phyloP scores from a whole-genome alignment of 2,113 vertebrate species.

The Xerus inauris region DNA sequence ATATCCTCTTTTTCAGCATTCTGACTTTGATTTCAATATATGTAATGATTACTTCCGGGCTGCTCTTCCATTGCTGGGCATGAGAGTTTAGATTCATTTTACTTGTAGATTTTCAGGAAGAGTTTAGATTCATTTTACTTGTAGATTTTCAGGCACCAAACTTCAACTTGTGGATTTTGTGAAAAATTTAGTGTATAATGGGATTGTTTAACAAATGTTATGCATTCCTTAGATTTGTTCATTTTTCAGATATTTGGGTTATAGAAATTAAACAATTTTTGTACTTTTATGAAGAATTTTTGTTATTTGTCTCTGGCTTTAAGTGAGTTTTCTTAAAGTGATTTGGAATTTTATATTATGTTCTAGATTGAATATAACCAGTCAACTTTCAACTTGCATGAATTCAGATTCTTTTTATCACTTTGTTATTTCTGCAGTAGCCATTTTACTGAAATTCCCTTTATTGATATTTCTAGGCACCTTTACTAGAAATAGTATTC shows the following conservation, averaged over 20 bases:
- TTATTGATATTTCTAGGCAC: neutral
- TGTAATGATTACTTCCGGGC: neutral
- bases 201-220: constrained; percentile 1
- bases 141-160: neutral
- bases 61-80: neutral
- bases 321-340: neutral
- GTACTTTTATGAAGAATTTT: neutral
- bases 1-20: neutral
- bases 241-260: neutral
- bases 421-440: neutral
- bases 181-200: neutral
- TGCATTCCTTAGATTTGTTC: neutral
- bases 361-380: constrained; percentile 10
- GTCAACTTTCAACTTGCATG: neutral
- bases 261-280: neutral
- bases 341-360: neutral
- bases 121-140: no score
- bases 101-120: neutral
- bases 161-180: neutral
- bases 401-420: neutral
- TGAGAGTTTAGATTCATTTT: no score
- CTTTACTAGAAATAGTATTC: neutral
- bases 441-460: neutral
- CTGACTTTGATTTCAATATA: constrained; percentile 10
- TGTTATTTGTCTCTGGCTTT: no score